A percentile compares a stretch with the other conserved stretches of the same genome.
phyloP scores from a whole-genome alignment of 2,113 vertebrate species.

The Syrmaticus mikado region DNA sequence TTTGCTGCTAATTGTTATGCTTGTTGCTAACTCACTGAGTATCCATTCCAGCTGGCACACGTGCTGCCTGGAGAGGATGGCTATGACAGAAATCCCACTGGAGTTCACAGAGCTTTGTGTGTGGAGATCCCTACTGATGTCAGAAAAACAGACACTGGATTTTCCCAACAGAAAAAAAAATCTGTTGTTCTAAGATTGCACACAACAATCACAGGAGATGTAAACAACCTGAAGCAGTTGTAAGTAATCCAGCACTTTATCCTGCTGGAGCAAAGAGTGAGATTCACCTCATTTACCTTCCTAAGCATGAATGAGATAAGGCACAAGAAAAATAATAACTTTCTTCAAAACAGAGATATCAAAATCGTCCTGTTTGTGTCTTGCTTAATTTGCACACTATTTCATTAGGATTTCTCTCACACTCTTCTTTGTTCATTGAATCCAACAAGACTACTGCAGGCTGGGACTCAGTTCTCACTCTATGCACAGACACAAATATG shows the following conservation, averaged over 20 bases:
- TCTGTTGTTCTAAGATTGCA: not conserved
- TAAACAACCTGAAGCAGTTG: not conserved
- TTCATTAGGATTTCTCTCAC: not conserved
- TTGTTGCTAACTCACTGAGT: not conserved
- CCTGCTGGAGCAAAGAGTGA: not conserved
- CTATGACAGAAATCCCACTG: not conserved
- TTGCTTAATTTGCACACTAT: not conserved
- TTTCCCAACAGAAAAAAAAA: not conserved
- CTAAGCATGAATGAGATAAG: not conserved
- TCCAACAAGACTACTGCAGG: not conserved
- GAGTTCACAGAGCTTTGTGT: rapidly evolving
- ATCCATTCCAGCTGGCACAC: not conserved
- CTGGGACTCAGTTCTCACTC: not conserved
- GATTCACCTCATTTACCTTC: not conserved
- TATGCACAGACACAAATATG: not conserved
- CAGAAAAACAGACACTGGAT: not conserved
- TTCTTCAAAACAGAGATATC: not conserved
- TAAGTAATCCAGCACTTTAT: not conserved
- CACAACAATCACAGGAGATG: not conserved
- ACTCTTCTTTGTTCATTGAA: not conserved
- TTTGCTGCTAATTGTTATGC: not conserved
- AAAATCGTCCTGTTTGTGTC: not conserved
- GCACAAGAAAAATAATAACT: not conserved
- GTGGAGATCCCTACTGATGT: not conserved
- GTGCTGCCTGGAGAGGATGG: not conserved